phyloP scores from a whole-genome alignment of 53 echinoderm and acorn worm species.

The Pentamera pediparva region DNA sequence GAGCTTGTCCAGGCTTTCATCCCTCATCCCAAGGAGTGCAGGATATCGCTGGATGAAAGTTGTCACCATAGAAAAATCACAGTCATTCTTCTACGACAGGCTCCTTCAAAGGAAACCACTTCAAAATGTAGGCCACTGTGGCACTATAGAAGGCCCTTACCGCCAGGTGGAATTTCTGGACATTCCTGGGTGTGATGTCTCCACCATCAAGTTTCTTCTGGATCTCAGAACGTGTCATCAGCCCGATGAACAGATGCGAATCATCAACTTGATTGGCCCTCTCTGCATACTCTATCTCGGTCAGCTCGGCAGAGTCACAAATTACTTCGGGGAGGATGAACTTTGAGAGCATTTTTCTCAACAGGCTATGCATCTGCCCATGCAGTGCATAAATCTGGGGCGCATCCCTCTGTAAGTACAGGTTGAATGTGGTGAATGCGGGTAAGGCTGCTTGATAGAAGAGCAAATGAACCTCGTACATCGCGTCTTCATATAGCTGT shows the following conservation, averaged over 20 bases:
- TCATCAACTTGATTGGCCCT: conserved; percentile 16
- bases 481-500: not conserved
- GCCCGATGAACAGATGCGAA: not conserved
- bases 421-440: conserved; percentile 17
- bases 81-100: not conserved
- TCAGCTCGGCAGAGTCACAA: not conserved
- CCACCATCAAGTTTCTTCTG: not conserved
- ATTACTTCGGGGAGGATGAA: not conserved
- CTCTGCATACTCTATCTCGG: not conserved
- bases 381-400: conserved; percentile 8
- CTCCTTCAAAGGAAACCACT: conserved; percentile 8
- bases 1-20: not conserved
- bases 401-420: conserved; percentile 11
- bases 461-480: conserved; percentile 10
- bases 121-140: not conserved
- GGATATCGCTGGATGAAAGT: not conserved
- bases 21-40: not conserved
- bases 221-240: not conserved
- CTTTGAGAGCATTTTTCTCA: not conserved
- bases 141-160: conserved; percentile 1
- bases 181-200: not conserved
- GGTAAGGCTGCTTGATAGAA: conserved; percentile 26
- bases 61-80: not conserved
- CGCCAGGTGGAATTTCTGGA: not conserved
- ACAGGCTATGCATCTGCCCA: conserved; percentile 15